Evolutionary conservation across 2,888 invertebrate genomes (phyloP).

Genomic region (Diabrotica balteata): DNA sequence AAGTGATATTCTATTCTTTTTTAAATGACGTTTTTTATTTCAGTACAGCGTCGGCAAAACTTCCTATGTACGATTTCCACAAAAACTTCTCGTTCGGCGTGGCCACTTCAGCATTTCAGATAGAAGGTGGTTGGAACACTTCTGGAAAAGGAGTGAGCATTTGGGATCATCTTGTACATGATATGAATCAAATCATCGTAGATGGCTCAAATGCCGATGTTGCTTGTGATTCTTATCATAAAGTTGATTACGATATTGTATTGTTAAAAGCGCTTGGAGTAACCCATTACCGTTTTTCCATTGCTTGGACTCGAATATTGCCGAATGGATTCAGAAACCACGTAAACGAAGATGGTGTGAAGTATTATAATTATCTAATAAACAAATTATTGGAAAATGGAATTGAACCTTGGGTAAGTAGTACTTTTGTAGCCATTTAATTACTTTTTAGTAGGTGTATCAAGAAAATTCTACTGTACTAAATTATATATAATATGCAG

Average conservation of each 20-base stretch:
- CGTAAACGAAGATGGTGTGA: slow-evolving; percentile 73
- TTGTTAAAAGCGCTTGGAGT: slow-evolving; percentile 65
- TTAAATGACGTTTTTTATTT: too few species aligned
- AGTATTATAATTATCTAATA: slow-evolving; percentile 79
- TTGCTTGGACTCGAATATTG: slow-evolving; percentile 70
- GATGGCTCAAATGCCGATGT: slow-evolving; percentile 65
- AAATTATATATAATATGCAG: too few species aligned
- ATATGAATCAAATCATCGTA: slow-evolving; percentile 54
- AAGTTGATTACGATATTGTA: slow-evolving; percentile 65
- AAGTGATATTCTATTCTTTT: too few species aligned
- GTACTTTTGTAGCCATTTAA: not conserved
- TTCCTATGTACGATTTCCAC: slow-evolving; percentile 17
- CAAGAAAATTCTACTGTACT: too few species aligned
- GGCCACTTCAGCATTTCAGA: slow-evolving; percentile 42
- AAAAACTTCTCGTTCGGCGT: slow-evolving; percentile 36
- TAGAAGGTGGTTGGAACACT: slow-evolving; percentile 44
- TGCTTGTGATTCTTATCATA: slow-evolving; percentile 73
- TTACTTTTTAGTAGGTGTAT: too few species aligned
- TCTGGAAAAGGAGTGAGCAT: slow-evolving; percentile 68
- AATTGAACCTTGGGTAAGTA: slow-evolving; percentile 67
- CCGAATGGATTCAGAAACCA: slow-evolving; percentile 72
- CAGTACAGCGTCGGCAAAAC: too few species aligned
- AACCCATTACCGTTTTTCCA: slow-evolving; percentile 66
- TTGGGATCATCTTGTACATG: slow-evolving; percentile 73
- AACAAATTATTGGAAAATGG: slow-evolving; percentile 65